These are phyloP conservation scores for Cancer borealis DNA, from an alignment of 2,888 invertebrate species.

Conservation along the genomic window DNA sequence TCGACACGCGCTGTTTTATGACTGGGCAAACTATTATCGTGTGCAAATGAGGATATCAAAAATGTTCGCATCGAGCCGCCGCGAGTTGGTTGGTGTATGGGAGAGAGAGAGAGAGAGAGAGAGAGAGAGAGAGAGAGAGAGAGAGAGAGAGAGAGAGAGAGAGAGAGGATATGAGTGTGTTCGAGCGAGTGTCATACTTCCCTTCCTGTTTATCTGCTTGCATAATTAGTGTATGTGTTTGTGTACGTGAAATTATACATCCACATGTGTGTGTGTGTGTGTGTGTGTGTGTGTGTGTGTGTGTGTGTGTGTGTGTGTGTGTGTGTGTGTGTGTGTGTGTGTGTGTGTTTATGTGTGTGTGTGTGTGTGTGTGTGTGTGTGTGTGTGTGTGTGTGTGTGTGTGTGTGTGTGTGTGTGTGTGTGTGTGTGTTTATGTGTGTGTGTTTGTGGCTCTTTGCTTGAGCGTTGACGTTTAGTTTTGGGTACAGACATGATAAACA, in stretches of 20 bases:
- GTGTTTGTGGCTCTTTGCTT: background rate
- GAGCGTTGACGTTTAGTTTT: background rate
- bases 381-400: conserved; percentile 52
- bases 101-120: conserved; percentile 37
- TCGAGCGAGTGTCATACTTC: background rate
- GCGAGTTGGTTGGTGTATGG: background rate
- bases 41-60: conserved; percentile 40
- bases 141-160: conserved; percentile 33
- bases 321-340: conserved; percentile 52
- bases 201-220: conserved; percentile 18
- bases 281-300: conserved; percentile 44
- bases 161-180: background rate
- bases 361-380: conserved; percentile 33
- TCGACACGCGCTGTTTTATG: conserved; percentile 35
- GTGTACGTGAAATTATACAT: conserved; percentile 1
- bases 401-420: conserved; percentile 54
- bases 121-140: conserved; percentile 40
- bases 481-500: background rate
- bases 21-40: conserved; percentile 37
- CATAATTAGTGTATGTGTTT: conserved; percentile 33
- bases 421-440: conserved; percentile 33
- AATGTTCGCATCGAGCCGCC: conserved; percentile 24
- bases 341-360: conserved; percentile 35
- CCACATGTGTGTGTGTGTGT: conserved; percentile 13
- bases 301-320: conserved; percentile 54